These are phyloP conservation scores for Melinaea marsaeus DNA, from an alignment of 2,888 invertebrate genomes.

Conservation along the genomic window DNA sequence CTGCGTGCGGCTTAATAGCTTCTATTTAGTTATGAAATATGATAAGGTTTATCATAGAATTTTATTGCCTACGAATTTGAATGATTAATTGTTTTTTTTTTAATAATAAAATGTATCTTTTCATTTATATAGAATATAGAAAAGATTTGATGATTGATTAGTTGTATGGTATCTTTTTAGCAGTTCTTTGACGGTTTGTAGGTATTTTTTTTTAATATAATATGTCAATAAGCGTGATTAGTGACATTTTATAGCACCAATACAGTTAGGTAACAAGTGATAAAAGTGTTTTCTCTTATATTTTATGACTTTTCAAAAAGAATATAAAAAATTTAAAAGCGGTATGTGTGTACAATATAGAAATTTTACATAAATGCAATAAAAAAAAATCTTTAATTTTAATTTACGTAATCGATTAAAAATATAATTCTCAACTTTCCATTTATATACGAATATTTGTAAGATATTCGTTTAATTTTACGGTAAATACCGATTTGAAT, in stretches of 20 bases:
- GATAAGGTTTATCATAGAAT: neutral
- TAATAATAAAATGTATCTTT: no score
- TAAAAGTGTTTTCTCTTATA: neutral
- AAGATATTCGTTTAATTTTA: constrained; percentile 10
- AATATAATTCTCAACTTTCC: constrained; percentile 10
- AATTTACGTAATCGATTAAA: constrained; percentile 16
- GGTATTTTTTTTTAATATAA: neutral
- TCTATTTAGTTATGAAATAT: neutral
- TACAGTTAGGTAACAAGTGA: constrained; percentile 1
- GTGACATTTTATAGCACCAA: neutral
- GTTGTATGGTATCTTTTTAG: no score
- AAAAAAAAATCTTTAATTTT: constrained; percentile 6
- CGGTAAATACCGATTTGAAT: constrained; percentile 14
- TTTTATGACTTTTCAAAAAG: no score
- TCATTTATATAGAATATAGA: no score
- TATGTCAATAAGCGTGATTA: neutral
- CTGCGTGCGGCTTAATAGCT: constrained; percentile 2
- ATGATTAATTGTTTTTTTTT: no score
- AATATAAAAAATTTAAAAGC: no score
- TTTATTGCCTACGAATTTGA: no score
- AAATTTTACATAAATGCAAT: constrained; percentile 10
- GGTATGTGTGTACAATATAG: neutral
- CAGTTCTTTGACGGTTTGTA: no score
- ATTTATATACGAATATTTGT: constrained; percentile 11
- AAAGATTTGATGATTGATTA: no score